These are phyloP conservation scores for Pseudocheirus occidentalis DNA, from an alignment of 2,797 vertebrate species.

Conservation along the genomic window DNA sequence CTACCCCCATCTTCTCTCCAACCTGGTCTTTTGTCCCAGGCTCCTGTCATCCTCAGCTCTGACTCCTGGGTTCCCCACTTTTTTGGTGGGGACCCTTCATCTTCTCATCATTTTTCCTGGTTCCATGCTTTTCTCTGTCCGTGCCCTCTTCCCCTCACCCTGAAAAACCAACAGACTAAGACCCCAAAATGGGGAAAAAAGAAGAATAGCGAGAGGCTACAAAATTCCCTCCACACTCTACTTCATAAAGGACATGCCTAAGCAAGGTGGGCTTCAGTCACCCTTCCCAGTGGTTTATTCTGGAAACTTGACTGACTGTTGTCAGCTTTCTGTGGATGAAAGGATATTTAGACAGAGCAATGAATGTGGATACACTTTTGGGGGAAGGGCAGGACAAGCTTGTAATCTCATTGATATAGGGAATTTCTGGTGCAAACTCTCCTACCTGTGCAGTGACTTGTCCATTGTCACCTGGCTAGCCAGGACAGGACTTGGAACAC, in stretches of 20 bases:
- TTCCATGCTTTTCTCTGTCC: constrained; percentile 39
- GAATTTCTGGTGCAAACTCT: neutral
- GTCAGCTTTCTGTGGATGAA: neutral
- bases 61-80: constrained; percentile 34
- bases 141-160: neutral
- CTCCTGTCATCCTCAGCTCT: constrained; percentile 39
- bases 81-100: constrained; percentile 54
- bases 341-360: neutral
- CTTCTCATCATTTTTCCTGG: constrained; percentile 48
- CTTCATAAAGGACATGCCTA: neutral
- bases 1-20: constrained; percentile 19
- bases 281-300: neutral
- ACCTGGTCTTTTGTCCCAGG: neutral
- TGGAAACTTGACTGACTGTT: neutral
- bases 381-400: neutral
- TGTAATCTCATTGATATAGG: neutral
- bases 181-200: neutral
- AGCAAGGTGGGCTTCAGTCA: neutral
- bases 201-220: neutral
- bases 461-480: neutral
- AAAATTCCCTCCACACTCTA: neutral
- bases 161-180: neutral
- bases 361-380: neutral
- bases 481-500: neutral
- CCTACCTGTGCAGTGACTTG: neutral